phyloP scores from a whole-genome alignment of 2,888 invertebrate species.

The Spodoptera littoralis region DNA sequence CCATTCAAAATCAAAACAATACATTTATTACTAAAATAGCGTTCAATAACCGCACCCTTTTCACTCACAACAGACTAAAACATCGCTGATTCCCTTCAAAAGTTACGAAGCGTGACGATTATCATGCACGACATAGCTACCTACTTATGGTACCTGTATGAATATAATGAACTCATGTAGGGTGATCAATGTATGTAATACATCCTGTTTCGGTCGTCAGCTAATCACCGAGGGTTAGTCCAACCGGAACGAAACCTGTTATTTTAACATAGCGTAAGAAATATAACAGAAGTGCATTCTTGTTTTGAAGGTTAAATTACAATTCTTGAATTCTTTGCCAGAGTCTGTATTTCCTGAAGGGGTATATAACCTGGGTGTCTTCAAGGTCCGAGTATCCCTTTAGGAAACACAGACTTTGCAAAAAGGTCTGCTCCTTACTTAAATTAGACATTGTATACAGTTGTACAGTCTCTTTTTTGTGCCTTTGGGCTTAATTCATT shows the following conservation, averaged over 20 bases:
- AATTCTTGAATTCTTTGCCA: no score
- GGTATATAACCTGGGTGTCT: no score
- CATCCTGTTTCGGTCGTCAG: slow-evolving; percentile 42
- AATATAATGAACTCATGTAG: slow-evolving; percentile 15
- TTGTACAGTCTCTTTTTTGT: no score
- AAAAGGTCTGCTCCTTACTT: no score
- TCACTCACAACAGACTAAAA: neutral
- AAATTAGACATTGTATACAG: no score
- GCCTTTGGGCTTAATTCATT: no score
- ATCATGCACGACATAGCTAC: neutral
- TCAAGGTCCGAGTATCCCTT: no score
- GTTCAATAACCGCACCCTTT: slow-evolving; percentile 1
- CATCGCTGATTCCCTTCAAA: slow-evolving; percentile 13
- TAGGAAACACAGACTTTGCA: no score
- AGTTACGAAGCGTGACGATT: slow-evolving; percentile 22
- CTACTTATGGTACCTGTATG: slow-evolving; percentile 5
- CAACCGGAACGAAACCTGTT: slow-evolving; percentile 50
- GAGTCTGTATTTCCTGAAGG: no score
- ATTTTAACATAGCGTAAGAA: slow-evolving; percentile 1
- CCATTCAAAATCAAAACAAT: no score
- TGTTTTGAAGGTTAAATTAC: no score
- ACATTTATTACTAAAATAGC: no score
- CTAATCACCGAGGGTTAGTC: slow-evolving; percentile 22
- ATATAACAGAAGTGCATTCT: slow-evolving; percentile 10
- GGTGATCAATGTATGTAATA: slow-evolving; percentile 27